Base-by-base conservation (phyloP, 2,888 invertebrate species). In the Drosophila nr. perissopoda region DNA sequence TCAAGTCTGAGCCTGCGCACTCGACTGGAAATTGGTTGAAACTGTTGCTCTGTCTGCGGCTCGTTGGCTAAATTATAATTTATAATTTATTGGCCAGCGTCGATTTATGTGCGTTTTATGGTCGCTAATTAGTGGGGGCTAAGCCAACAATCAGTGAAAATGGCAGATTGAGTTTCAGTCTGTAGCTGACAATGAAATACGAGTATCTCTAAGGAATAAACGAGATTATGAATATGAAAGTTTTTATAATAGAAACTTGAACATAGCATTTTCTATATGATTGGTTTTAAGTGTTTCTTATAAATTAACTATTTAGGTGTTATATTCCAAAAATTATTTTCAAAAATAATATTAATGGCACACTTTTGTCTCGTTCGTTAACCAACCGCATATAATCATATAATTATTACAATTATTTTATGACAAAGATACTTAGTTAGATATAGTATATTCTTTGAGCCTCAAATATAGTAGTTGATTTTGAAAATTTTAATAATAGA, bases 21-120 rank as follows among this genome's bases (percentile, higher is more conserved):
- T 87, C 85, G 72, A 69, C 63, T 89, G 85, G 73, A 85, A 89
- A 80, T 73, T 87, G 69, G 74, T 70, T 82, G 72, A 80, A 89
- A 89, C 85, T 87, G 85, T 85, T 85, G 88, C 85, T 73, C 69
- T 61, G 69, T 64, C 60, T 78, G 69, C 56, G 67, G 67, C 68
- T 73, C 60, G 73, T 69, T 80, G 82, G 87, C 57, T 29, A 73
- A 67, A 61, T 76, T 80, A 83, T 88, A 87, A 87, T 87, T 86
- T 87, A 88, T 87, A 90, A 87, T 87, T 87, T 87, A 87, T 87
- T 90, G 87, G 82, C 65, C 64, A 52, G 69, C 64, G 58, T 69
- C 74, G 73, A 88, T 83, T 88, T 83, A 90, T 90, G 83, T 83
- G 87, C 82, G 78, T 83, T 87, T 87, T 90, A 87, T 87, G 87